These are phyloP conservation scores for Phalanger gymnotis DNA, from an alignment of 2,797 vertebrate species.

Conservation along the genomic window DNA sequence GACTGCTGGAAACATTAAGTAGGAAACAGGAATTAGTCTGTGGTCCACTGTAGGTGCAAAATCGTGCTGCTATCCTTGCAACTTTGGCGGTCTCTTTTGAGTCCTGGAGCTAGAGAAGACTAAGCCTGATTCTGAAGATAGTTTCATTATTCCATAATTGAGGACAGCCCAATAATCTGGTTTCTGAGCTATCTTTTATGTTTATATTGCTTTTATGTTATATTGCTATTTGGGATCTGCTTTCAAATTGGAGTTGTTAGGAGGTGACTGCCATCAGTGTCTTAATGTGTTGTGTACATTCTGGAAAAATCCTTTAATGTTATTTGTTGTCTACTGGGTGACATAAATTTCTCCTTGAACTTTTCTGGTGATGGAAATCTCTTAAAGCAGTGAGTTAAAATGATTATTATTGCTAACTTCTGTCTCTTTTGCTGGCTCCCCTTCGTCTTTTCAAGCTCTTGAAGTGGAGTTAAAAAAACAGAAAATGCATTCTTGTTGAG, in stretches of 20 bases:
- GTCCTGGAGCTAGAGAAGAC: neutral
- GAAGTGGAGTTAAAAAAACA: neutral
- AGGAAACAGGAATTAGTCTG: conserved; percentile 6
- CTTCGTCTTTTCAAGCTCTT: neutral
- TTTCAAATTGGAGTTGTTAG: neutral
- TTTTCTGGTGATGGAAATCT: neutral
- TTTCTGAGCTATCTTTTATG: neutral
- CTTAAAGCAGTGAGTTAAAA: neutral
- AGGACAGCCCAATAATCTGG: neutral
- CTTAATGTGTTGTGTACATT: neutral
- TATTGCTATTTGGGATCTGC: neutral
- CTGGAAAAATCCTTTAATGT: neutral
- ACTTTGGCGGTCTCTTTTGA: neutral
- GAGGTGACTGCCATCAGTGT: neutral
- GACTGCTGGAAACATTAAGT: neutral
- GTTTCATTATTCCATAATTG: neutral
- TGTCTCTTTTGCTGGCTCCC: neutral
- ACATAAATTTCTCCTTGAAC: neutral
- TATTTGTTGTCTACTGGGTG: neutral
- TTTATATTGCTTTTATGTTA: neutral
- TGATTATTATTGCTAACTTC: neutral
- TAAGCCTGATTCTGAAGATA: neutral
- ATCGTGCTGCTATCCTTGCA: neutral
- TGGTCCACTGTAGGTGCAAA: conserved; percentile 13
- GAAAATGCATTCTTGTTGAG: neutral